These are phyloP conservation scores for Neomicropteryx cornuta DNA, from an alignment of 1,140 invertebrate genomes.

Conservation along the genomic window DNA sequence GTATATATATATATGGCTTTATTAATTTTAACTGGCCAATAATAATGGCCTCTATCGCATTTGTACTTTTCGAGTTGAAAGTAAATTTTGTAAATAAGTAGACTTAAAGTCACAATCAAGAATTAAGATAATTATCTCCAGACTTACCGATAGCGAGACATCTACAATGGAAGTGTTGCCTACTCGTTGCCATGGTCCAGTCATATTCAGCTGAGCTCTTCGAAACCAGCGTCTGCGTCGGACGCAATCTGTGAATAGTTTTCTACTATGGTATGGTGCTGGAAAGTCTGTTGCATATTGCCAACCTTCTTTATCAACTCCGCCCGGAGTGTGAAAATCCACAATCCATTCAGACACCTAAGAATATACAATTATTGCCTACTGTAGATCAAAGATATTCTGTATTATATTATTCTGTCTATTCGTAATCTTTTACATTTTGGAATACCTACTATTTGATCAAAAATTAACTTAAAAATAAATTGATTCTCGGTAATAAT, in stretches of 20 bases:
- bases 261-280: conserved; percentile 70
- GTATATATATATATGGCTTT: not conserved
- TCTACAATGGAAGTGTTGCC: conserved; percentile 75
- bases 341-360: conserved; percentile 81
- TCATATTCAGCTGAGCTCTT: conserved; percentile 67
- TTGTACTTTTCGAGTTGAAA: too few species aligned
- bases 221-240: conserved; percentile 75
- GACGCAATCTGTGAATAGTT: conserved; percentile 81
- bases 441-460: too few species aligned
- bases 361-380: conserved; percentile 7
- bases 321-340: conserved; percentile 79
- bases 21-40: conserved; percentile 6
- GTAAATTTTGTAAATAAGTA: too few species aligned
- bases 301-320: conserved; percentile 85
- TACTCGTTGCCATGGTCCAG: conserved; percentile 78
- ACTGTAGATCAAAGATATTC: too few species aligned
- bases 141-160: conserved; percentile 59
- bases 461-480: too few species aligned
- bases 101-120: not conserved
- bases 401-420: too few species aligned
- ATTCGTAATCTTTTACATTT: too few species aligned
- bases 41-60: too few species aligned
- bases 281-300: conserved; percentile 91
- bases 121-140: not conserved
- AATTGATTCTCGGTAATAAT: too few species aligned